phyloP scores from a whole-genome alignment of 2,797 vertebrate species.

The Ibycter americanus region DNA sequence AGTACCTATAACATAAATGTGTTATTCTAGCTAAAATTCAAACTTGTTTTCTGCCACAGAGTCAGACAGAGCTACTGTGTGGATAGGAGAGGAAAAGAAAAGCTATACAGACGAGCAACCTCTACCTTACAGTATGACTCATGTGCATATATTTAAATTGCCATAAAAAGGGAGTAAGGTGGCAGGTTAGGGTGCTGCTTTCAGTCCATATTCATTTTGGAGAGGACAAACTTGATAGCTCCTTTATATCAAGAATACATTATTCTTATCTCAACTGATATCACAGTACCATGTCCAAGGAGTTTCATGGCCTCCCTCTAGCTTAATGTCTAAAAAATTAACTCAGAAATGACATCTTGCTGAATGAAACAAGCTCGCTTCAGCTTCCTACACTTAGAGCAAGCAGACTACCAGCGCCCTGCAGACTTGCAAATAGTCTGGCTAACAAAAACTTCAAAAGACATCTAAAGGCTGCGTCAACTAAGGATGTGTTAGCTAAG shows the following conservation, averaged over 20 bases:
- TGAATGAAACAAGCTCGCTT: neutral
- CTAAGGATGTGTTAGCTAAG: neutral
- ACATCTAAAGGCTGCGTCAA: neutral
- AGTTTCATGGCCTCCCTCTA: neutral
- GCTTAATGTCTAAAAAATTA: neutral
- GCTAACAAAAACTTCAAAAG: neutral
- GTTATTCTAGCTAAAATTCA: neutral
- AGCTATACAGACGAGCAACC: neutral
- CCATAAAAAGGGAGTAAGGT: neutral
- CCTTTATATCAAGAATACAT: neutral
- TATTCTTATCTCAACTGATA: neutral
- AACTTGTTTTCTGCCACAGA: neutral
- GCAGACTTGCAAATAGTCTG: neutral
- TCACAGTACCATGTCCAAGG: neutral
- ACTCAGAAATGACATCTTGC: neutral
- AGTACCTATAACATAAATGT: neutral
- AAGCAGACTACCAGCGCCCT: neutral
- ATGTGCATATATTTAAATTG: neutral
- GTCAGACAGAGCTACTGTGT: neutral
- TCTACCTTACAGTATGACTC: neutral
- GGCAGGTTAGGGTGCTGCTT: neutral
- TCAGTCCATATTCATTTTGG: neutral
- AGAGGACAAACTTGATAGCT: neutral
- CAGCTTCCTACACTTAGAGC: neutral
- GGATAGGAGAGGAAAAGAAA: neutral